Evolutionary conservation across 1,140 invertebrate species (phyloP).

Genomic region (Drosophila baimaii): DNA sequence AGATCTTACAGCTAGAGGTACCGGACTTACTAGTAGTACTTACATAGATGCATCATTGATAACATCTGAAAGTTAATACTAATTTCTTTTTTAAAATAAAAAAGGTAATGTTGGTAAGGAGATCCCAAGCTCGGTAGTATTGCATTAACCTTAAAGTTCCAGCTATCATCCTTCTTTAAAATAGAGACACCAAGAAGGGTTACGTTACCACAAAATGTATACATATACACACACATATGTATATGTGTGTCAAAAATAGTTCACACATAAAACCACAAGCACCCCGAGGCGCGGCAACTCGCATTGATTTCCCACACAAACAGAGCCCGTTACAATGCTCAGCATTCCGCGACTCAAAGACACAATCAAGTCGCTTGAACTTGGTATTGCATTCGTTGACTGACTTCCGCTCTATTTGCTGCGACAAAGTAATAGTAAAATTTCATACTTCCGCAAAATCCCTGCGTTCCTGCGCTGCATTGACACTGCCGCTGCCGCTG

Average conservation of each 20-base stretch:
- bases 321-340: background rate
- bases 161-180: background rate
- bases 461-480: slow-evolving; percentile 18
- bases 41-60: too few species aligned
- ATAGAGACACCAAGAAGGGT: background rate
- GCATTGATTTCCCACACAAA: slow-evolving; percentile 55
- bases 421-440: slow-evolving; percentile 80
- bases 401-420: slow-evolving; percentile 80
- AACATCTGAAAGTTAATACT: too few species aligned
- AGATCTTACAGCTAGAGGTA: too few species aligned
- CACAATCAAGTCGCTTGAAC: slow-evolving; percentile 70
- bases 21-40: too few species aligned
- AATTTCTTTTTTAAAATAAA: too few species aligned
- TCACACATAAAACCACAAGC: slow-evolving; percentile 44
- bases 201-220: background rate
- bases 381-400: slow-evolving; percentile 71
- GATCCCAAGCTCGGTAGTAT: too few species aligned
- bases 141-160: too few species aligned
- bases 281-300: slow-evolving; percentile 28
- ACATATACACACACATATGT: too few species aligned
- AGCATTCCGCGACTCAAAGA: slow-evolving; percentile 43
- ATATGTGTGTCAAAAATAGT: slow-evolving; percentile 35
- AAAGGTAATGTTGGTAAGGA: too few species aligned
- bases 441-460: slow-evolving; percentile 79
- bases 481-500: background rate